Percentiles rank a stretch among this genome's conserved stretches.
Evolutionary conservation across 2,888 invertebrate species (phyloP).

Genomic region (Drosophila neotestacea): DNA sequence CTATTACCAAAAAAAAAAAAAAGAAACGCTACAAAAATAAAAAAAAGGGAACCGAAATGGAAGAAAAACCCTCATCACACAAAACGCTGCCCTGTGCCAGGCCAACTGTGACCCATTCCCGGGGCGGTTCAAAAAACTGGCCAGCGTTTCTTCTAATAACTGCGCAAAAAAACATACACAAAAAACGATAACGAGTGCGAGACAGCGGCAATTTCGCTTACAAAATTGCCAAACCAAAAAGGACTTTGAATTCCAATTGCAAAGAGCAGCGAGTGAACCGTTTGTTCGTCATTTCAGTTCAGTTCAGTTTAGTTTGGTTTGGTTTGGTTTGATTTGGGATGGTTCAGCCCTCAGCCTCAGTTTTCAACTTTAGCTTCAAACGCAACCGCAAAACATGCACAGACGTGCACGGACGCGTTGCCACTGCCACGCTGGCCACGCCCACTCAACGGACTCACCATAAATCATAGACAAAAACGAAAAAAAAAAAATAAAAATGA

Average conservation of each 20-base stretch:
- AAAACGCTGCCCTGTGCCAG: conserved; percentile 49
- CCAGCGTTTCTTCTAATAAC: conserved; percentile 76
- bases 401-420: conserved; percentile 65
- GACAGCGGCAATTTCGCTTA: conserved; percentile 79
- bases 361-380: conserved; percentile 56
- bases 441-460: conserved; percentile 71
- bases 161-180: conserved; percentile 53
- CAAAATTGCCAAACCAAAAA: conserved; percentile 80
- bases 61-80: conserved; percentile 69
- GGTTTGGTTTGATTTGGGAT: conserved; percentile 19
- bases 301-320: conserved; percentile 19
- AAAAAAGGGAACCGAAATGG: conserved; percentile 28
- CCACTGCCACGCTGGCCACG: conserved; percentile 53
- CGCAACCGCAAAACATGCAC: conserved; percentile 78
- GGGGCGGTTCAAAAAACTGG: conserved; percentile 33
- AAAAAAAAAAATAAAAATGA: conserved; percentile 51
- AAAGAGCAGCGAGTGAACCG: conserved; percentile 43
- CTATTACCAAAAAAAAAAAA: conserved; percentile 39
- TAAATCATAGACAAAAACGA: conserved; percentile 74
- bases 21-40: conserved; percentile 35
- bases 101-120: conserved; percentile 71
- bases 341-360: conserved; percentile 24
- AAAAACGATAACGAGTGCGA: conserved; percentile 68
- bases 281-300: conserved; percentile 51
- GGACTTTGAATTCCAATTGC: conserved; percentile 81